Evolutionary conservation across 2,113 vertebrate genomes (phyloP).

Genomic region (Silurus meridionalis): DNA sequence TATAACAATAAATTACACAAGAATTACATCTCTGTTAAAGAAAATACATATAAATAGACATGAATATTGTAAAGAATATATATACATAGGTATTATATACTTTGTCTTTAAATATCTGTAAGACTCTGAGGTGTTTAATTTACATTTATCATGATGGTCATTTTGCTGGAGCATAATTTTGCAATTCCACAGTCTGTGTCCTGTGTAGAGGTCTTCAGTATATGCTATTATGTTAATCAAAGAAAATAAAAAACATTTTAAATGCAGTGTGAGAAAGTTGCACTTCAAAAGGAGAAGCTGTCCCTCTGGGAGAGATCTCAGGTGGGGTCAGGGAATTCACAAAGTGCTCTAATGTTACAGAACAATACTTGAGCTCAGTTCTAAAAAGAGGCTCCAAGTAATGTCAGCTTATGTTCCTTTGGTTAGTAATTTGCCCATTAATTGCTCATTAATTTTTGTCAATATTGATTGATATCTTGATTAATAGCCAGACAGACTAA

Average conservation of each 20-base stretch:
- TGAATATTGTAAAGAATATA: background rate
- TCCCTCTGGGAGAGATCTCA: constrained; percentile 2
- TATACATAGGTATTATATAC: background rate
- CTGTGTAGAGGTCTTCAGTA: background rate
- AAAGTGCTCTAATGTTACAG: constrained; percentile 27
- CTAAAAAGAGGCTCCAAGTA: background rate
- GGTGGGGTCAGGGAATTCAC: constrained; percentile 6
- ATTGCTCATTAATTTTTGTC: constrained; percentile 53
- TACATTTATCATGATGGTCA: background rate
- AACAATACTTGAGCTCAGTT: constrained; percentile 27
- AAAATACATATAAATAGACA: background rate
- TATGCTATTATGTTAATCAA: background rate
- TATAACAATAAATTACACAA: background rate
- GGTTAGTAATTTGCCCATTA: constrained; percentile 25
- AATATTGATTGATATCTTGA: constrained; percentile 88
- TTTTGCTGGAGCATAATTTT: background rate
- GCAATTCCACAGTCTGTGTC: background rate
- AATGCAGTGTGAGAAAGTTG: constrained; percentile 33
- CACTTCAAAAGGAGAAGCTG: constrained; percentile 16
- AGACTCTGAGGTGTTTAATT: background rate
- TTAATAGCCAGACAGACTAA: constrained; percentile 74
- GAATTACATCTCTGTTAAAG: background rate
- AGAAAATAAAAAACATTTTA: background rate
- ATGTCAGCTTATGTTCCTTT: constrained; percentile 1
- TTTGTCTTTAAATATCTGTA: background rate